These are phyloP conservation scores for Globodera ellingtonae DNA, from an alignment of 1,140 invertebrate genomes.

Conservation along the genomic window DNA sequence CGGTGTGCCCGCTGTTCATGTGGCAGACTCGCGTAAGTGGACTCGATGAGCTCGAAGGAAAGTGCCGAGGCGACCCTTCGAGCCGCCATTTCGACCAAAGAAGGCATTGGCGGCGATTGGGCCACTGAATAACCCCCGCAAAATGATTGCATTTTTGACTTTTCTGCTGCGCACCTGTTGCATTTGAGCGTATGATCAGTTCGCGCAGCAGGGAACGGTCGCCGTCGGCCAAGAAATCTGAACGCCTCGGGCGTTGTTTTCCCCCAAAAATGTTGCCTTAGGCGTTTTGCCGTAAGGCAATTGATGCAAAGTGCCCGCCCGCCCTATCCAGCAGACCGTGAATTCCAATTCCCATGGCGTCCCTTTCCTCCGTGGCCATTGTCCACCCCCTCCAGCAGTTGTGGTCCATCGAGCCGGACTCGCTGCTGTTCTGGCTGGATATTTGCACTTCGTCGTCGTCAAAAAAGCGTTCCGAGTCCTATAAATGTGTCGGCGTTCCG, in stretches of 20 bases:
- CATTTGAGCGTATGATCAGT: conserved; percentile 8
- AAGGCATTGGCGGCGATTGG: conserved; percentile 22
- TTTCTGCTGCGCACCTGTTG: not conserved
- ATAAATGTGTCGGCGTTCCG: not conserved
- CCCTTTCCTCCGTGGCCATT: not conserved
- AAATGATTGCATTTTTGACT: not conserved
- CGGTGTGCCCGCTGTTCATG: conserved; percentile 13
- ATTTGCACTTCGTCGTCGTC: conserved; percentile 46
- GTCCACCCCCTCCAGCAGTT: conserved; percentile 32
- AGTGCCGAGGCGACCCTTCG: conserved; percentile 35
- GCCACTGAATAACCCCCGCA: not conserved
- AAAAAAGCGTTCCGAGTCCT: conserved; percentile 49
- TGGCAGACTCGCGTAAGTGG: conserved; percentile 28
- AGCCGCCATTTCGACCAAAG: conserved; percentile 39
- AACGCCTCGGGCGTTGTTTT: conserved; percentile 2
- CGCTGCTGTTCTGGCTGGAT: conserved; percentile 33
- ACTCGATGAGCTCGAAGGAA: conserved; percentile 48
- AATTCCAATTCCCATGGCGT: conserved; percentile 14
- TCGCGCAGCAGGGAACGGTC: not conserved
- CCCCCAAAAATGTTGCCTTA: not conserved
- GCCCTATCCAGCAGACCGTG: not conserved
- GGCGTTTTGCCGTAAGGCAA: not conserved
- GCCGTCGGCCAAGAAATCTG: not conserved
- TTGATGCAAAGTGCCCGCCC: conserved; percentile 21
- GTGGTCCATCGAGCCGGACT: conserved; percentile 44